These are phyloP conservation scores for Sesia apiformis DNA, from an alignment of 2,888 invertebrate genomes.

Conservation along the genomic window DNA sequence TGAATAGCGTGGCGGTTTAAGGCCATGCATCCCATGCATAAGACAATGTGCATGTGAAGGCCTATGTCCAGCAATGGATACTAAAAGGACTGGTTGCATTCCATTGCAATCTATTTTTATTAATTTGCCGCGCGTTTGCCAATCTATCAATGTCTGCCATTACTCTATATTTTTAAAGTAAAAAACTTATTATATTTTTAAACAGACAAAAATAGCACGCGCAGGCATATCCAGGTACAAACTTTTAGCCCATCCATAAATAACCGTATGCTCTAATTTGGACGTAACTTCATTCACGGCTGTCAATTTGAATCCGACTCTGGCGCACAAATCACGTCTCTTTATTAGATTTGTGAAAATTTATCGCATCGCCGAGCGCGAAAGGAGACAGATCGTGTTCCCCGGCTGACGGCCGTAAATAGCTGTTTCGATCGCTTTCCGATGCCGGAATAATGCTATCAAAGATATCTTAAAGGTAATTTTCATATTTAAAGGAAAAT, in stretches of 20 bases:
- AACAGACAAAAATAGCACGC: no score
- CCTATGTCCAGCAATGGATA: no score
- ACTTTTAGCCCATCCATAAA: neutral
- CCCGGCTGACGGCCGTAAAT: constrained; percentile 13
- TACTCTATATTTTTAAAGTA: no score
- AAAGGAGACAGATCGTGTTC: constrained; percentile 26
- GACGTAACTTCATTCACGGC: constrained; percentile 1
- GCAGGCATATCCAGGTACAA: no score
- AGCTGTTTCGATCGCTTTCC: constrained; percentile 19
- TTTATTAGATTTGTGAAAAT: constrained; percentile 38
- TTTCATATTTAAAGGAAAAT: neutral
- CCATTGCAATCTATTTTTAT: no score
- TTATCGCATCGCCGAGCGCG: constrained; percentile 30
- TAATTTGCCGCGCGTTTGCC: no score
- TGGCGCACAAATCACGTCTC: constrained; percentile 30
- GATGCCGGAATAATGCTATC: constrained; percentile 5
- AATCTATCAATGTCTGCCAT: no score
- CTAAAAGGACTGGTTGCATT: no score
- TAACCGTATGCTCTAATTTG: neutral
- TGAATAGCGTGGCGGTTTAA: no score
- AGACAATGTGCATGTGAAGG: no score
- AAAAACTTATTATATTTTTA: no score
- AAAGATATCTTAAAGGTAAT: neutral
- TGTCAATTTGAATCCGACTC: constrained; percentile 20
- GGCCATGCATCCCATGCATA: no score